These are phyloP conservation scores for Psix sp. DNA, from an alignment of 1,140 invertebrate genomes.

Conservation along the genomic window DNA sequence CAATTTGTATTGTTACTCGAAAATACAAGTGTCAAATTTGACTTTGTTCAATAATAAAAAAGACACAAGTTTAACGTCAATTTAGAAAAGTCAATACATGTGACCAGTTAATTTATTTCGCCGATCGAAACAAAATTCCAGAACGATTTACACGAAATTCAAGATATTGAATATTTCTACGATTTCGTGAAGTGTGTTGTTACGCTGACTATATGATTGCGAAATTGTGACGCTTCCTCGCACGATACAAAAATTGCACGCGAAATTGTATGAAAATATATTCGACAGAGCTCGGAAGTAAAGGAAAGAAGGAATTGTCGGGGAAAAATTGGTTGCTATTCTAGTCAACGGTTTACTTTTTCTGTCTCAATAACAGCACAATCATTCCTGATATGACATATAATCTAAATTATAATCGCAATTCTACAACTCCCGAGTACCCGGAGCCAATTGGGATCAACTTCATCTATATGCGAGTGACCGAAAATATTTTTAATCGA, in stretches of 20 bases:
- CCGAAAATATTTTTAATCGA: too few species aligned
- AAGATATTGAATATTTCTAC: conserved; percentile 3
- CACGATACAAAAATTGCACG: conserved; percentile 3
- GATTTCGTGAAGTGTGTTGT: not conserved
- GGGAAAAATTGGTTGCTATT: not conserved
- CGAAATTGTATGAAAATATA: not conserved
- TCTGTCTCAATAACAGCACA: too few species aligned
- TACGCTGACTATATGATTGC: conserved; percentile 3
- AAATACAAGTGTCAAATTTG: too few species aligned
- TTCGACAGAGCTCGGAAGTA: not conserved
- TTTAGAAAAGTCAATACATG: too few species aligned
- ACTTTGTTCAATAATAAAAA: too few species aligned
- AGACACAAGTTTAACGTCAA: too few species aligned
- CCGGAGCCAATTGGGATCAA: too few species aligned
- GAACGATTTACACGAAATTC: not conserved
- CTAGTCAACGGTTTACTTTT: not conserved
- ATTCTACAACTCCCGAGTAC: too few species aligned
- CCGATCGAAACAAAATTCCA: not conserved
- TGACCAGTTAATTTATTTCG: not conserved
- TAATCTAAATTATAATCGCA: too few species aligned
- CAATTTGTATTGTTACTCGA: too few species aligned
- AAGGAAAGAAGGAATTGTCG: not conserved
- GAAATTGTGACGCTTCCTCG: not conserved
- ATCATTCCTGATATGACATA: too few species aligned
- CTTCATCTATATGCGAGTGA: too few species aligned